Percentiles rank a stretch among this genome's conserved stretches.
phyloP scores from a whole-genome alignment of 2,888 invertebrate genomes.

The Pilophorus perplexus region DNA sequence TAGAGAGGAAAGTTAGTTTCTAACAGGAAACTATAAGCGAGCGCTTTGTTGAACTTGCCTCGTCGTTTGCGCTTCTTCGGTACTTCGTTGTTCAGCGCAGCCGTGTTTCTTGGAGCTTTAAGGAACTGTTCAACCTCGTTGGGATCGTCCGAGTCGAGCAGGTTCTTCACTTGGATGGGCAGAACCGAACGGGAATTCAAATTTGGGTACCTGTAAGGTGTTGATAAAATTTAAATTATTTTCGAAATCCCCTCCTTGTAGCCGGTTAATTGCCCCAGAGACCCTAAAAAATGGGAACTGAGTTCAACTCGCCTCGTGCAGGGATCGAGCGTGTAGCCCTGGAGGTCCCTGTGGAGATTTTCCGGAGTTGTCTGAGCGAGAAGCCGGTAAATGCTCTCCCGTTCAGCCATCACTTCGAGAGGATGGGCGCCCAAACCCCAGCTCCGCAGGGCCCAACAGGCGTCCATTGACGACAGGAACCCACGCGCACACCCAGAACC shows the following conservation, averaged over 20 bases:
- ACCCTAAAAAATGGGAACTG: neutral
- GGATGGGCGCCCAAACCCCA: constrained; percentile 74
- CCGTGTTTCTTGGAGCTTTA: constrained; percentile 55
- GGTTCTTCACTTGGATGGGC: constrained; percentile 70
- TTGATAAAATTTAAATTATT: neutral
- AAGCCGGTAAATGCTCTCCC: constrained; percentile 88
- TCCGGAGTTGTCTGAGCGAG: constrained; percentile 94
- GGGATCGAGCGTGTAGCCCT: constrained; percentile 82
- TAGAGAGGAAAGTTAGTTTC: neutral
- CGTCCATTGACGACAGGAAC: constrained; percentile 92
- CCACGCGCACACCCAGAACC: constrained; percentile 98
- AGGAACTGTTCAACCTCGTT: constrained; percentile 56
- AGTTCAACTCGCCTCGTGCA: constrained; percentile 57
- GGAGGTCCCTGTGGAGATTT: constrained; percentile 86
- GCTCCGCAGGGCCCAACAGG: constrained; percentile 88
- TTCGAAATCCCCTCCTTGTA: neutral
- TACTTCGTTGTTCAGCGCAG: constrained; percentile 55
- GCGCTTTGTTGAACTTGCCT: too few species aligned
- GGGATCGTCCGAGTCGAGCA: constrained; percentile 71
- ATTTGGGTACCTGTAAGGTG: constrained; percentile 53
- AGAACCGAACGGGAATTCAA: constrained; percentile 60
- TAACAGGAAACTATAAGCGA: too few species aligned
- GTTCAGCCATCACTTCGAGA: constrained; percentile 83
- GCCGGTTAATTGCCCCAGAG: neutral
- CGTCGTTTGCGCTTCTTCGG: constrained; percentile 66